Evolutionary conservation across 1,140 invertebrate species (phyloP), one percentile per base, ranked within the genome.

Genomic region (Drosophila nebulosa): DNA sequence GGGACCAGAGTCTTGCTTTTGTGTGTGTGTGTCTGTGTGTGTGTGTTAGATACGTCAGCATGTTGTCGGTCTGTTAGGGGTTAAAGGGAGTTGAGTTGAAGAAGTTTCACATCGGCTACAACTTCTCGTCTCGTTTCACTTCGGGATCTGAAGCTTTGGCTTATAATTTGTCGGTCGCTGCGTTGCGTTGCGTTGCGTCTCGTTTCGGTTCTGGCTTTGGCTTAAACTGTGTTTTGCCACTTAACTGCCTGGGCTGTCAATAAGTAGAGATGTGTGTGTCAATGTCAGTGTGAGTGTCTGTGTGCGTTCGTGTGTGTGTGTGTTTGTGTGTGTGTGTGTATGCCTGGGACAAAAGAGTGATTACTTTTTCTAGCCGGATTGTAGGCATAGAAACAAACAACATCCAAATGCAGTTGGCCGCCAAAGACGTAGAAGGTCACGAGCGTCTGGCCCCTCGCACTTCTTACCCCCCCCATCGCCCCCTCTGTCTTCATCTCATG

Each of bases 361-460:
- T 85, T 86, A 80, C 81, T 84, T 78, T 65, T 75, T 64, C 58
- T 59, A 32, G 64, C 59, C 62, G 51, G 24, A 52, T 63, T 36
- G 32, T 52, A 56, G 42, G 35, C 26, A 21, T 35, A 62, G 64
- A 36, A 51, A 57, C 14, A 61, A 58, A 46, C 39, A 46, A 46
- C 39, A 46, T 21, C 39, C 50, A 59, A 62, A 69, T 83, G 78
- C 78, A 67, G 64, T 35, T 77, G 71, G 56, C 74, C 74, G 68
- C 67, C 78, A 86, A 86, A 86, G 83, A 66, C 84, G 76, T 36
- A 70, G 78, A 86, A 88, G 83, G 83, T 85, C 80, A 85, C 62
- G 80, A 74, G 61, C 69, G 63, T 26, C 67, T 68, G 4, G 24
- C 32, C 14, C 50, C 27, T 64, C 22, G 30, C 27, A 39, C 3